phyloP scores from a whole-genome alignment of 2,113 vertebrate genomes.

The Sakesphorus luctuosus region DNA sequence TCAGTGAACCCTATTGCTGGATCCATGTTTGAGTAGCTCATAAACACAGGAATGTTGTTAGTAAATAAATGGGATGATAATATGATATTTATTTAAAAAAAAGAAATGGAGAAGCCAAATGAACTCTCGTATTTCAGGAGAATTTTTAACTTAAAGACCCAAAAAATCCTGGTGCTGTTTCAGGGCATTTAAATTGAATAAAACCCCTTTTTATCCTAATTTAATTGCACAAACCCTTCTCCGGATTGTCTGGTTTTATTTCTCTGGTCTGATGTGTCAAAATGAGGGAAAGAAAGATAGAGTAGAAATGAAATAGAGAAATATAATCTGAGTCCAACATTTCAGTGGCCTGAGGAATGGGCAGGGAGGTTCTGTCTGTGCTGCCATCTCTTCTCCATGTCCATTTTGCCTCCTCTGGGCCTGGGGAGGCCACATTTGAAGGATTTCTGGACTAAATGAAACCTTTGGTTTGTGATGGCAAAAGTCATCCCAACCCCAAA shows the following conservation, averaged over 20 bases:
- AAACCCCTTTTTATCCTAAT: rapidly evolving
- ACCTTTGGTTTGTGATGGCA: rapidly evolving
- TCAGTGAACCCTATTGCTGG: background rate
- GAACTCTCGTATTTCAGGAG: background rate
- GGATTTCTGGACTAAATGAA: background rate
- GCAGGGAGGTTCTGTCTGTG: background rate
- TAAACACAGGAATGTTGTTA: background rate
- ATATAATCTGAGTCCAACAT: rapidly evolving
- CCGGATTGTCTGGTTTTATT: background rate
- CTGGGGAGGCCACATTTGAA: rapidly evolving
- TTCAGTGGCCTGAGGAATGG: background rate
- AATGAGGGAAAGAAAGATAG: background rate
- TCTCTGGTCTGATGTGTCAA: rapidly evolving
- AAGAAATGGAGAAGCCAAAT: background rate
- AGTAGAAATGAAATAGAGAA: background rate
- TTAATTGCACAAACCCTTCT: background rate
- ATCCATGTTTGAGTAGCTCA: background rate
- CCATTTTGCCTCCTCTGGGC: rapidly evolving
- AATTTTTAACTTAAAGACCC: background rate
- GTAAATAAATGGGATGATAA: background rate
- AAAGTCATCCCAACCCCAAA: background rate
- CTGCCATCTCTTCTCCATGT: background rate
- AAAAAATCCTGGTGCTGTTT: background rate
- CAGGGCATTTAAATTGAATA: background rate
- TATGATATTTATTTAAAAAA: background rate